phyloP scores from a whole-genome alignment of 2,888 invertebrate genomes.

The Pammene aurita region DNA sequence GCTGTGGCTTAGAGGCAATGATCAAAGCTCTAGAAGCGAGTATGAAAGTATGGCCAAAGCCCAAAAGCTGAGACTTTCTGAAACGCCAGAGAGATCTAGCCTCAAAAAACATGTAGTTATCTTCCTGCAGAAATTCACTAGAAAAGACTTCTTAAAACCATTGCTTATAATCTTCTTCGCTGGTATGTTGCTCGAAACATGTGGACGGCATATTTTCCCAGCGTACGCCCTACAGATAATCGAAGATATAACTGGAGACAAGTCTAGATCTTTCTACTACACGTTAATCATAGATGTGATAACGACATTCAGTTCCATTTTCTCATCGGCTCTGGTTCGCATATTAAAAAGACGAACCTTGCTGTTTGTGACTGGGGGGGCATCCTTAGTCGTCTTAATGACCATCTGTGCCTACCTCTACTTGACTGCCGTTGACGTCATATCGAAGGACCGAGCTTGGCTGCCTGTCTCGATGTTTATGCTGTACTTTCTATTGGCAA shows the following conservation, averaged over 20 bases:
- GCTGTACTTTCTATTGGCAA: constrained; percentile 55
- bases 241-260: constrained; percentile 51
- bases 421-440: constrained; percentile 47
- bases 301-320: constrained; percentile 52
- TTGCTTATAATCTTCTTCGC: constrained; percentile 51
- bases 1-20: constrained; percentile 75
- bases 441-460: constrained; percentile 49
- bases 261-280: constrained; percentile 53
- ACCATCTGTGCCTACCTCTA: constrained; percentile 51
- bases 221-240: constrained; percentile 57
- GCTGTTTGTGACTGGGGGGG: constrained; percentile 54
- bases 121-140: constrained; percentile 48
- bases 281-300: constrained; percentile 56
- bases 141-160: constrained; percentile 54
- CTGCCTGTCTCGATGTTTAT: constrained; percentile 52
- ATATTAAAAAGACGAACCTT: constrained; percentile 55
- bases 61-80: constrained; percentile 44
- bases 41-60: constrained; percentile 47
- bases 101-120: constrained; percentile 26
- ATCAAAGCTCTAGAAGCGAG: constrained; percentile 45
- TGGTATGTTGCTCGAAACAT: constrained; percentile 53
- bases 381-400: constrained; percentile 51
- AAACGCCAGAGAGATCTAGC: constrained; percentile 24
- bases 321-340: constrained; percentile 55
- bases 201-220: constrained; percentile 58